Conservation (phyloP, 2,113 vertebrate species). For the Galbula dea region DNA sequence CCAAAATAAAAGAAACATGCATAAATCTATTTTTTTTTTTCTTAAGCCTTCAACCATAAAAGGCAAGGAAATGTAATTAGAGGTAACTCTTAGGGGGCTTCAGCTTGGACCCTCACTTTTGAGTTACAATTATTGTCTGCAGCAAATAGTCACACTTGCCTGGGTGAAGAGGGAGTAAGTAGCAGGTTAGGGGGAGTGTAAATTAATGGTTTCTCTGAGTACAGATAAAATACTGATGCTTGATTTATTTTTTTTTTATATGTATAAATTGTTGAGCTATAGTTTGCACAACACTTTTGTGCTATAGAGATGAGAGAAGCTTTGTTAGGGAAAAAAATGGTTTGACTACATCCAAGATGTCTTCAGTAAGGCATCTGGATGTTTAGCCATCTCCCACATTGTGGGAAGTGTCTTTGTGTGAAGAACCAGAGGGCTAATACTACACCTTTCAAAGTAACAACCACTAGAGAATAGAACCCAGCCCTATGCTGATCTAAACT, state of each 20-base stretch:
- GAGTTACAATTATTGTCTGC: neutral
- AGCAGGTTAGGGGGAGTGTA: neutral
- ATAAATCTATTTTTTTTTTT: neutral
- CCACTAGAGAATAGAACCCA: neutral
- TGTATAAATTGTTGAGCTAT: neutral
- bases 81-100: neutral
- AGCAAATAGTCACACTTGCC: neutral
- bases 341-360: neutral
- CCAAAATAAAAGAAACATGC: neutral
- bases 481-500: conserved; percentile 16
- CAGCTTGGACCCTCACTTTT: neutral
- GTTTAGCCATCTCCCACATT: neutral
- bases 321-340: neutral
- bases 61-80: neutral
- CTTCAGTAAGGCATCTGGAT: neutral
- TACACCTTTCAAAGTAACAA: conserved; percentile 16
- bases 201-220: conserved; percentile 4
- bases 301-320: neutral
- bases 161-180: neutral
- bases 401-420: neutral
- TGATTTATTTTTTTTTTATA: neutral
- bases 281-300: neutral
- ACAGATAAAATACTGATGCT: neutral
- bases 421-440: conserved; percentile 56
- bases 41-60: neutral